Conservation (phyloP, 2,113 vertebrate species). For the Elephantulus edwardii region DNA sequence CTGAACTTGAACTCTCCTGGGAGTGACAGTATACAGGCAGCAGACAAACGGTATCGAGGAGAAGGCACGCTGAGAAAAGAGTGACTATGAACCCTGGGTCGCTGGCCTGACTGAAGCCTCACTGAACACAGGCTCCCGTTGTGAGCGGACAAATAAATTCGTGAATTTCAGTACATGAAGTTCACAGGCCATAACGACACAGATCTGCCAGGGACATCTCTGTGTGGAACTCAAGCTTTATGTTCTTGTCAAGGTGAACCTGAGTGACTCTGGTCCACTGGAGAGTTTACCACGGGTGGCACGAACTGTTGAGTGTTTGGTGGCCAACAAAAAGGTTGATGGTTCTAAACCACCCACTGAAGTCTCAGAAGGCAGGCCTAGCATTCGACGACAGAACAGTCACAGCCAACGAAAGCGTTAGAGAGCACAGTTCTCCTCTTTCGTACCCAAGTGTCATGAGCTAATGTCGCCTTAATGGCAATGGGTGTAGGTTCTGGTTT, state of each 20-base stretch:
- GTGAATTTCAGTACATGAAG: neutral
- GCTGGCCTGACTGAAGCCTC: neutral
- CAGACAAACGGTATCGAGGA: neutral
- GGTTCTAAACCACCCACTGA: too few species aligned
- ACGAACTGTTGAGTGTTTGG: too few species aligned
- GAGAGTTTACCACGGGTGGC: neutral
- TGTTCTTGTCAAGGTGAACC: neutral
- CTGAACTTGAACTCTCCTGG: neutral
- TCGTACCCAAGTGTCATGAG: neutral
- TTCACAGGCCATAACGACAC: neutral
- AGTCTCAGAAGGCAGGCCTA: too few species aligned
- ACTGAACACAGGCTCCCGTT: neutral
- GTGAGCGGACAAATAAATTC: neutral
- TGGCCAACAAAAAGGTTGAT: too few species aligned
- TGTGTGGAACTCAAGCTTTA: neutral
- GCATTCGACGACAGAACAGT: too few species aligned
- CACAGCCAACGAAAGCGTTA: neutral
- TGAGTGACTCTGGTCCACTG: neutral
- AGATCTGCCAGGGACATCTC: neutral
- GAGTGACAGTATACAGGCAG: neutral
- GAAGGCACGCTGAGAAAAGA: neutral
- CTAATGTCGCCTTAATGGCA: neutral
- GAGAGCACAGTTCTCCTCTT: neutral
- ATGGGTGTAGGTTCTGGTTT: neutral
- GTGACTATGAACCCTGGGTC: neutral